Conservation (phyloP, 23 tunicate species). For the Phallusia fumigata region DNA sequence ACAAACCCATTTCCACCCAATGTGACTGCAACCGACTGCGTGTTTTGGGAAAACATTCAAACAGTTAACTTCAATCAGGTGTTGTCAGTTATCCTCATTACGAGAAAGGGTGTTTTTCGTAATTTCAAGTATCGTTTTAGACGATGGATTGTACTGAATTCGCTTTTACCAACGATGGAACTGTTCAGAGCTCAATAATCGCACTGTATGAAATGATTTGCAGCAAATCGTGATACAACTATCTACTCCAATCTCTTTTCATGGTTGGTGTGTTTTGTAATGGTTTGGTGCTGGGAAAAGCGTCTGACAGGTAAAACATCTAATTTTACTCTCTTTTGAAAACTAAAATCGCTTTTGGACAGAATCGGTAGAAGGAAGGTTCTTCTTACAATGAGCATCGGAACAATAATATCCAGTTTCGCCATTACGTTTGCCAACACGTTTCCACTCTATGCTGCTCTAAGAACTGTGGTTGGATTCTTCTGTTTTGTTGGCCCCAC, state of each 20-base stretch:
- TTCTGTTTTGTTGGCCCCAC: conserved; percentile 25
- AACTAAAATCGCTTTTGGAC: too few relatives aligned
- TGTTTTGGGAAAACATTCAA: too few relatives aligned
- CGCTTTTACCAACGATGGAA: not conserved
- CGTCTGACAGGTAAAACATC: conserved; percentile 18
- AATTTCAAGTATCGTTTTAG: not conserved
- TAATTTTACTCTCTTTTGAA: not conserved
- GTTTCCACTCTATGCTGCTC: conserved; percentile 10
- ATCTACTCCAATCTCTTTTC: conserved; percentile 19
- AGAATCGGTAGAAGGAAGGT: conserved; percentile 25
- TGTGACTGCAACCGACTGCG: too few relatives aligned
- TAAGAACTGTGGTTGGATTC: conserved; percentile 24
- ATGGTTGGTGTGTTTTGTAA: conserved; percentile 24
- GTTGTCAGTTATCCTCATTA: too few relatives aligned
- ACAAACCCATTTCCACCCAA: too few relatives aligned
- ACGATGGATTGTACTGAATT: not conserved
- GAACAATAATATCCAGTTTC: not conserved
- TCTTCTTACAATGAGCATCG: conserved; percentile 15
- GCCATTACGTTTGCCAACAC: conserved; percentile 17
- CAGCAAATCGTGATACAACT: not conserved
- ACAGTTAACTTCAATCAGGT: too few relatives aligned
- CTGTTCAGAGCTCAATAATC: conserved; percentile 7
- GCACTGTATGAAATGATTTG: conserved; percentile 9
- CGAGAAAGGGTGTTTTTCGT: too few relatives aligned
- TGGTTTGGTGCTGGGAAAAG: conserved; percentile 22